Percentiles rank a stretch among this genome's conserved stretches.
Conservation (phyloP, 2,797 vertebrate genomes). For the Galagoides demidoff region DNA sequence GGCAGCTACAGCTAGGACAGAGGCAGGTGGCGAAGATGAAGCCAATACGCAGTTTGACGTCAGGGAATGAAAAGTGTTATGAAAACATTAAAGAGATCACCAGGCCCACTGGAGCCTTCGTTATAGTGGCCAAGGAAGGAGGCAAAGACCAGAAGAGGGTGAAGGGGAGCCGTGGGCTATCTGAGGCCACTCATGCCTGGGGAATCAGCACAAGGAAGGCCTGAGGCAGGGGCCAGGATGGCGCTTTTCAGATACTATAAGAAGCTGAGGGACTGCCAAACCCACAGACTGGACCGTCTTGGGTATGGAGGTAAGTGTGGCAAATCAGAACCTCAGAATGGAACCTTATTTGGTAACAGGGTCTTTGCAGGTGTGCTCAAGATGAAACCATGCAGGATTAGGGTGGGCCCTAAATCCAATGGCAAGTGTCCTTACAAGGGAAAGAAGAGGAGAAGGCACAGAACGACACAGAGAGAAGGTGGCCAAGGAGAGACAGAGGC, state of each 20-base stretch:
- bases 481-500: rapidly evolving
- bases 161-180: rapidly evolving
- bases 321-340: rapidly evolving
- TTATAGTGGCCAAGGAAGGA: background rate
- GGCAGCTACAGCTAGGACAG: background rate
- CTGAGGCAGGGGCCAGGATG: background rate
- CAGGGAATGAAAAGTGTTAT: background rate
- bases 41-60: background rate
- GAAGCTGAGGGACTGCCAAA: background rate
- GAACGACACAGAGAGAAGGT: background rate
- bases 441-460: background rate
- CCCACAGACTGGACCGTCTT: rapidly evolving
- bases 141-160: background rate
- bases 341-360: background rate
- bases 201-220: background rate
- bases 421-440: background rate
- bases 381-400: background rate
- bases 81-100: rapidly evolving
- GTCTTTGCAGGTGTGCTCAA: background rate
- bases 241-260: rapidly evolving
- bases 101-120: rapidly evolving
- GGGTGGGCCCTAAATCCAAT: background rate
- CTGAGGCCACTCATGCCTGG: background rate
- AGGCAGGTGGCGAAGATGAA: background rate
- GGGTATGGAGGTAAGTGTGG: rapidly evolving